These are phyloP conservation scores for Bradypodion pumilum DNA, from an alignment of 2,797 vertebrate species.

Conservation along the genomic window DNA sequence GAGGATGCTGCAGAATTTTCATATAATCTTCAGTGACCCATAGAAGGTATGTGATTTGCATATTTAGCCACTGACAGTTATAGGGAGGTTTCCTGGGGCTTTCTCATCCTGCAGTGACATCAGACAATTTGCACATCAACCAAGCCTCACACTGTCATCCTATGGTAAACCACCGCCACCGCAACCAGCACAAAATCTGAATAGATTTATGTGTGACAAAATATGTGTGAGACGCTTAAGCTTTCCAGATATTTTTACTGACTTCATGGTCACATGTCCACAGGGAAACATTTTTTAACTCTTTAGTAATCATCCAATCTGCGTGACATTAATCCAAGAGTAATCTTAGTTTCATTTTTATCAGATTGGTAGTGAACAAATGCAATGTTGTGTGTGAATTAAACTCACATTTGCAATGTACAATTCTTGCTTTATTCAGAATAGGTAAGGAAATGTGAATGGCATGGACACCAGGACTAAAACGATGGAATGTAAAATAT, in stretches of 20 bases:
- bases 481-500: neutral
- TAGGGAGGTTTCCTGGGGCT: neutral
- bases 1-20: neutral
- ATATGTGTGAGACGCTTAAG: neutral
- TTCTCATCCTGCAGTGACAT: neutral
- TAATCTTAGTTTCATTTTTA: constrained; percentile 9
- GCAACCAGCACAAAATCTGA: fast-evolving
- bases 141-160: fast-evolving
- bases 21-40: fast-evolving
- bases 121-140: neutral
- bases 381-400: neutral
- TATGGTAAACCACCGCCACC: neutral
- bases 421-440: neutral
- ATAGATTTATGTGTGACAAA: fast-evolving
- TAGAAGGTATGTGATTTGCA: neutral
- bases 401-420: neutral
- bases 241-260: neutral
- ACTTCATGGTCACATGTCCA: fast-evolving
- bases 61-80: fast-evolving
- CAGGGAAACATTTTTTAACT: constrained; percentile 7
- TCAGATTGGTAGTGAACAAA: neutral
- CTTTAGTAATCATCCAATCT: constrained; percentile 1
- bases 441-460: neutral
- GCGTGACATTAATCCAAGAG: neutral
- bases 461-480: neutral